Evolutionary conservation across 2,888 invertebrate species (phyloP).

Genomic region (Lithophane ornitopus): DNA sequence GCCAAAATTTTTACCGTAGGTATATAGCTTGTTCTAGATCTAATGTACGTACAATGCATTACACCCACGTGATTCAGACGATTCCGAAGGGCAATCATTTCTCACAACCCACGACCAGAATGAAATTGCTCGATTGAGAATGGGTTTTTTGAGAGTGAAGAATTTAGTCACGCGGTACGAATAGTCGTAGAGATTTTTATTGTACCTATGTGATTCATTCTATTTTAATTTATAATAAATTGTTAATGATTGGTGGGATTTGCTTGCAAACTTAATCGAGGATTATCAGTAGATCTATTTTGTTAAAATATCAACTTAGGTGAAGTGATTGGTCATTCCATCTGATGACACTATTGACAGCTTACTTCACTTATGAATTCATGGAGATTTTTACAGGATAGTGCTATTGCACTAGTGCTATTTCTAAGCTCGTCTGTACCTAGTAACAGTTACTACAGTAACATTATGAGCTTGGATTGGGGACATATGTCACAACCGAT

Average conservation of each 20-base stretch:
- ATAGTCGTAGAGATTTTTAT: not conserved
- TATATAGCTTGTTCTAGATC: not conserved
- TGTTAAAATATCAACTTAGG: not conserved
- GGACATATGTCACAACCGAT: not conserved
- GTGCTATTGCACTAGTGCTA: too few species aligned
- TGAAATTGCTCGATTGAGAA: conserved; percentile 15
- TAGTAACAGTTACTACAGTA: not conserved
- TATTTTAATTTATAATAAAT: not conserved
- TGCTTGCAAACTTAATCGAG: not conserved
- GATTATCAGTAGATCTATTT: not conserved
- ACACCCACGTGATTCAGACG: conserved; percentile 47
- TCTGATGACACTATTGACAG: too few species aligned
- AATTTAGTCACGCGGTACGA: conserved; percentile 20
- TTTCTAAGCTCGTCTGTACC: too few species aligned
- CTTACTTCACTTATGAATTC: too few species aligned
- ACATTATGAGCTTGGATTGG: not conserved
- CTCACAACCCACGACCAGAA: conserved; percentile 16
- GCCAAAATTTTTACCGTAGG: not conserved
- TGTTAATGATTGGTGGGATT: not conserved
- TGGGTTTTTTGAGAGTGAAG: conserved; percentile 7
- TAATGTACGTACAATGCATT: conserved; percentile 64
- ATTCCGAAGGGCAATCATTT: conserved; percentile 43
- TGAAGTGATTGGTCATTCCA: too few species aligned
- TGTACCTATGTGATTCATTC: not conserved
- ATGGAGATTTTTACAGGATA: too few species aligned